These are phyloP conservation scores for Tiaroga cobitis DNA, from an alignment of 2,797 vertebrate species.

Conservation along the genomic window DNA sequence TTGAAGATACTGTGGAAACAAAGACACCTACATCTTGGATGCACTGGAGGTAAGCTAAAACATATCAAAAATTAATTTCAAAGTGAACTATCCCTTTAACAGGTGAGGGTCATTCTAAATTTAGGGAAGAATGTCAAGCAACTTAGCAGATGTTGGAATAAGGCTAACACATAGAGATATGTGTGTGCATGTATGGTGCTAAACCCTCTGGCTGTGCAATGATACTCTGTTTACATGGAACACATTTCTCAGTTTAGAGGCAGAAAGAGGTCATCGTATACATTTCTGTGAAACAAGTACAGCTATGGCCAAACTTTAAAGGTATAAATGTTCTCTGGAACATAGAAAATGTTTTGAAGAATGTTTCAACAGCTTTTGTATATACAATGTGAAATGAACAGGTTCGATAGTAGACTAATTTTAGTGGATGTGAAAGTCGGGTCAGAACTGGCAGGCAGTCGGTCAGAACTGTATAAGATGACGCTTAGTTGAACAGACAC, in stretches of 20 bases:
- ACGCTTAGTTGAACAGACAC: too few species aligned
- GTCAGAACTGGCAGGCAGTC: too few species aligned
- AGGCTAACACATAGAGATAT: neutral
- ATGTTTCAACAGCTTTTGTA: neutral
- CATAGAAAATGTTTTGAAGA: neutral
- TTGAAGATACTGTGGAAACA: too few species aligned
- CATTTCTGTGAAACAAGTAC: neutral
- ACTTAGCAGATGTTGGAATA: neutral
- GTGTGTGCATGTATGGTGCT: neutral
- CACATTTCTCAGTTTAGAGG: neutral
- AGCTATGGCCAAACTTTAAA: neutral
- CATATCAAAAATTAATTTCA: too few species aligned
- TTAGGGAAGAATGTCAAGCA: constrained; percentile 35
- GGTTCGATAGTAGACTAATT: too few species aligned
- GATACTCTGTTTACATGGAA: constrained; percentile 40
- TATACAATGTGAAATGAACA: neutral
- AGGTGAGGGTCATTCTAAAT: constrained; percentile 33
- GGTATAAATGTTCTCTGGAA: neutral
- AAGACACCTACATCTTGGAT: too few species aligned
- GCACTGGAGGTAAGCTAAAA: too few species aligned
- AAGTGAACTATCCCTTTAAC: too few species aligned
- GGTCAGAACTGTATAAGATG: too few species aligned
- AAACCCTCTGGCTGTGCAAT: constrained; percentile 9
- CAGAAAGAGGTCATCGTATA: neutral
- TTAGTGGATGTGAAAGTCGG: too few species aligned